Conservation (phyloP, 2,797 vertebrate species). For the Microctenopoma stevenorrisi region DNA sequence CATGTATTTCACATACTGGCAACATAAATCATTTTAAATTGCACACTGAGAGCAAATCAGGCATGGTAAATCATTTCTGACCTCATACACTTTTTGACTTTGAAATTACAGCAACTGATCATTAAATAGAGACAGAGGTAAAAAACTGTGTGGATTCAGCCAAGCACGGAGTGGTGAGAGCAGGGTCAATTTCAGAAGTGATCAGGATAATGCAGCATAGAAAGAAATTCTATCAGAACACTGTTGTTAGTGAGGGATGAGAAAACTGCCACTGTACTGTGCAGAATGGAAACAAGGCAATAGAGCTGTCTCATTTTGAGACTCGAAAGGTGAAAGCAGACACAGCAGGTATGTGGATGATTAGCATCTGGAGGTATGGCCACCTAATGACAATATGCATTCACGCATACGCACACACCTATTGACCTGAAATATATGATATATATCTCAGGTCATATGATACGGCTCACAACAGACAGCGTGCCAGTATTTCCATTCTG, state of each 20-base stretch:
- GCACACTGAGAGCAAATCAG: conserved; percentile 24
- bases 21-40: conserved; percentile 22
- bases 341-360: conserved; percentile 24
- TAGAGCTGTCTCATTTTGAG: conserved; percentile 31
- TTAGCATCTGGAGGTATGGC: conserved; percentile 26
- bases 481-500: not conserved
- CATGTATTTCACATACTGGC: conserved; percentile 16
- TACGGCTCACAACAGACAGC: conserved; percentile 7
- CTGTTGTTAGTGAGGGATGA: conserved; percentile 39
- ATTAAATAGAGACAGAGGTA: conserved; percentile 36
- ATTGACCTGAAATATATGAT: conserved; percentile 10
- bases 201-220: conserved; percentile 32
- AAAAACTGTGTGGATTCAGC: conserved; percentile 18
- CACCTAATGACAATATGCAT: not conserved
- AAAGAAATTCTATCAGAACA: conserved; percentile 18
- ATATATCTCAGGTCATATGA: not conserved
- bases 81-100: conserved; percentile 30
- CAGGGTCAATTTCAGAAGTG: conserved; percentile 22
- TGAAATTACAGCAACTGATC: conserved; percentile 37
- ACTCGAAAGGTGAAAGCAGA: conserved; percentile 23
- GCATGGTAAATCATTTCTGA: conserved; percentile 23
- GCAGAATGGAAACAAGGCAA: conserved; percentile 27
- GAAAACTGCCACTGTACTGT: conserved; percentile 7
- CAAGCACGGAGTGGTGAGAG: conserved; percentile 17
- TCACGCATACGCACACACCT: conserved; percentile 11